phyloP scores from a whole-genome alignment of 2,113 vertebrate genomes.

The Sinocyclocheilus anshuiensis region DNA sequence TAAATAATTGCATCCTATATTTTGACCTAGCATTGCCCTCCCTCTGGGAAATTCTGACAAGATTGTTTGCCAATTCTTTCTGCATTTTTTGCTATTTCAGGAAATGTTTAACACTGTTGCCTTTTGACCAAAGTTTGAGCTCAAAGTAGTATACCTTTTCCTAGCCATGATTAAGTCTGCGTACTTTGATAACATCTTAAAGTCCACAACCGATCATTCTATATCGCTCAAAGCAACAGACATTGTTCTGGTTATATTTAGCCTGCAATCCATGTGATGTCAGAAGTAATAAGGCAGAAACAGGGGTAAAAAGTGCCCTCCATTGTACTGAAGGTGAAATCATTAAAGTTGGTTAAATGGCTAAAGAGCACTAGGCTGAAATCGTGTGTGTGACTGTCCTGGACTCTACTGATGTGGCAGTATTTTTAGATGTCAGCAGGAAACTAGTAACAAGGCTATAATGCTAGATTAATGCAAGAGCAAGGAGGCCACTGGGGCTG shows the following conservation, averaged over 20 bases:
- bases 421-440: slow-evolving; percentile 41
- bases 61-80: slow-evolving; percentile 19
- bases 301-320: not conserved
- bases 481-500: slow-evolving; percentile 23
- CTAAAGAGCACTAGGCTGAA: not conserved
- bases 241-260: not conserved
- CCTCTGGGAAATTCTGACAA: slow-evolving; percentile 12
- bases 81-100: slow-evolving; percentile 12
- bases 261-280: not conserved
- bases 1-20: not conserved
- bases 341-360: not conserved
- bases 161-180: too few species aligned
- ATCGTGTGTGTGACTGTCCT: not conserved
- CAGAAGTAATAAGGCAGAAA: not conserved
- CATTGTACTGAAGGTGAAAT: not conserved
- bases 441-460: slow-evolving; percentile 10
- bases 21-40: not conserved
- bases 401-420: not conserved
- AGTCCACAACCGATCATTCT: not conserved
- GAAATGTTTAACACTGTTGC: slow-evolving; percentile 36
- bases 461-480: not conserved
- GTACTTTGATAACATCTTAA: not conserved
- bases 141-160: not conserved
- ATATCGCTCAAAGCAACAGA: not conserved
- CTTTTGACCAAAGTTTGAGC: not conserved